Base-by-base conservation (phyloP, 2,113 vertebrate genomes). In the Otis tarda region DNA sequence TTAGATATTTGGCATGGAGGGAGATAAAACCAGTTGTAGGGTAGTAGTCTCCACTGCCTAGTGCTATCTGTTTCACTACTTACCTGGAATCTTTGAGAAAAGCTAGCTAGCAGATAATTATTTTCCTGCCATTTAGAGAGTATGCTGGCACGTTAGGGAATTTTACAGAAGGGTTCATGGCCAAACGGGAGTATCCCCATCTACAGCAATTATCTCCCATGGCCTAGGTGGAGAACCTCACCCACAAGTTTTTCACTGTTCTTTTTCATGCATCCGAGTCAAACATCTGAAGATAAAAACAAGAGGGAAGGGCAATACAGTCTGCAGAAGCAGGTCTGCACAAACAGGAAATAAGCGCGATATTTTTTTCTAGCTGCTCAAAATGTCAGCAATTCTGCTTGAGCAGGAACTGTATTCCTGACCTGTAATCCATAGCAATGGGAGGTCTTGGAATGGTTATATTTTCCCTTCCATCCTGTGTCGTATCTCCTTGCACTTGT, bases 311-410 rank as follows among this genome's bases (percentile, higher is more conserved):
- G 30, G 12, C 49, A 27, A 37, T 52, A 69, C 30, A 68, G 18
- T 55, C 55, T 95, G 92, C 78, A 80, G 50, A 79, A 71, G 49
- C 73, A 82, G 41, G 15, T 89, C 68, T 91, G 37, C 85, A 71
- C 82, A 77, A 95, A 87, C 63, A 93, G 82, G 82, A 95, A 90
- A 90, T 85, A 69, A 89, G 49, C 2, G 9, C 75, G 92, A 52
- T 41, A 43, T 14, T n/a, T 78, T 87, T 92, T 81, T 77, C 33
- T 53, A 89, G 45, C 39, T 87, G 64, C 67, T 94, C 47, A 60
- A 83, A 79, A 81, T 19, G 2, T 93, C 84, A 90, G 37, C 82
- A 55, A 30, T 87, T 94, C 70, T 92, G 79, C 55, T 89, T 90
- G 30, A 64, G 33, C 45, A 79, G 84, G 52, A 13, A 52, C 49